Evolutionary conservation across 2,888 invertebrate genomes (phyloP), one percentile per base, ranked within the genome.

Genomic region (Lithosia quadra): DNA sequence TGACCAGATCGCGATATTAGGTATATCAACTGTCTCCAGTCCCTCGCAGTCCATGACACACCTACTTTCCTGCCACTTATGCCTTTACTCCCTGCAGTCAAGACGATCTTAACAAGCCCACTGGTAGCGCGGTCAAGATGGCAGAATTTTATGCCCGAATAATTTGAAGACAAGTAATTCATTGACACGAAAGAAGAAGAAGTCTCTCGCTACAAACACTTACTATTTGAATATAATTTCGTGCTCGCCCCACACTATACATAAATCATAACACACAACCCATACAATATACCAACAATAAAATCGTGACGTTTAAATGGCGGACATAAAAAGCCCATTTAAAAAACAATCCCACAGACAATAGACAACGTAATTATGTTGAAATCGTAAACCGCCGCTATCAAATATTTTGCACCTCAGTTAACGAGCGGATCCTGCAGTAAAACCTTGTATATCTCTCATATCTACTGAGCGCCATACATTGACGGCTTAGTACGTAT

Each of bases 321-420:
- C 69, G 68, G 65, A 71, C 78, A 80, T 80, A 82, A 86, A 78
- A 75, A 79, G 69, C 73, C 69, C 79, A 80, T 82, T 84, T 86
- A 80, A 85, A 84, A 84, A 82, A 83, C 75, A 79, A 79, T 80
- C 84, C 73, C 78, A 81, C 83, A 76, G 75, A 91, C 90, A 91
- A 91, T 90, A 90, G 85, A 79, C 85, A 76, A 71, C 87, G 84
- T 90, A 91, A 92, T 92, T 90, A 91, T 87, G 84, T 86, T 71
- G 76, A 86, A 84, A 74, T 80, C 87, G 83, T 90, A 91, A 92
- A 92, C 88, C 81, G 83, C 75, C 74, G 81, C 88, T 87, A 91
- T 92, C 90, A 91, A 92, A 93, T 91, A 92, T 92, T 92, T 92
- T 91, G 90, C 88, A 88, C 89, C 86, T 87, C 83, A 78, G 76